Percentiles rank a stretch among this genome's conserved stretches.
These are phyloP conservation scores for Drosophila emarginata DNA, from an alignment of 2,888 invertebrate species.

Conservation along the genomic window DNA sequence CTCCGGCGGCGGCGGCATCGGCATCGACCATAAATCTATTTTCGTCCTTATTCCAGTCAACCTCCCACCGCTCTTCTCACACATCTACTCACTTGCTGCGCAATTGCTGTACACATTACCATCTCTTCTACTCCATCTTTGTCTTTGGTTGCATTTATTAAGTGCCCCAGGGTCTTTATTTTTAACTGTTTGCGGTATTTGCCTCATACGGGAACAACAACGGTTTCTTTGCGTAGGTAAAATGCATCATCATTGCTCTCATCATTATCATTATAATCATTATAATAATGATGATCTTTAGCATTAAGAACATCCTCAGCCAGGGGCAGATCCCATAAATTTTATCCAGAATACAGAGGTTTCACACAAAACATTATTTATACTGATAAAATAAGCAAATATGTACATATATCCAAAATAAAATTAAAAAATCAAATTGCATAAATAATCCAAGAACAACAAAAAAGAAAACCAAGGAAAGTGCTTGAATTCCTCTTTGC, in stretches of 20 bases:
- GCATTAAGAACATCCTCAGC: not conserved
- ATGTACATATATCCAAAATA: not conserved
- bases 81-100: slow-evolving; percentile 61
- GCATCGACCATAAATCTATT: slow-evolving; percentile 73
- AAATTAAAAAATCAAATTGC: slow-evolving; percentile 1
- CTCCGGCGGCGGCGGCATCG: slow-evolving; percentile 65
- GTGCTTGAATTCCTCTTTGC: not conserved
- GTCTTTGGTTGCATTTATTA: slow-evolving; percentile 36
- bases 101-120: slow-evolving; percentile 55
- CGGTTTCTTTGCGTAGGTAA: slow-evolving; percentile 72
- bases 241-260: slow-evolving; percentile 33
- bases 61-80: slow-evolving; percentile 36
- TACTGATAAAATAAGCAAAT: slow-evolving; percentile 5
- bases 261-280: slow-evolving; percentile 1
- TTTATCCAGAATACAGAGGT: not conserved
- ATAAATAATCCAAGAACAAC: not conserved
- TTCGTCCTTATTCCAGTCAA: slow-evolving; percentile 65
- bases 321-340: not conserved
- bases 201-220: slow-evolving; percentile 28
- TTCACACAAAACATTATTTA: slow-evolving; percentile 6
- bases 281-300: not conserved
- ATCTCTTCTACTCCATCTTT: slow-evolving; percentile 13
- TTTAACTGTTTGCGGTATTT: slow-evolving; percentile 52
- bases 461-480: not conserved
- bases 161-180: slow-evolving; percentile 63